Evolutionary conservation across 1,140 invertebrate genomes (phyloP).

Genomic region (Thalassaphorura encarpata): DNA sequence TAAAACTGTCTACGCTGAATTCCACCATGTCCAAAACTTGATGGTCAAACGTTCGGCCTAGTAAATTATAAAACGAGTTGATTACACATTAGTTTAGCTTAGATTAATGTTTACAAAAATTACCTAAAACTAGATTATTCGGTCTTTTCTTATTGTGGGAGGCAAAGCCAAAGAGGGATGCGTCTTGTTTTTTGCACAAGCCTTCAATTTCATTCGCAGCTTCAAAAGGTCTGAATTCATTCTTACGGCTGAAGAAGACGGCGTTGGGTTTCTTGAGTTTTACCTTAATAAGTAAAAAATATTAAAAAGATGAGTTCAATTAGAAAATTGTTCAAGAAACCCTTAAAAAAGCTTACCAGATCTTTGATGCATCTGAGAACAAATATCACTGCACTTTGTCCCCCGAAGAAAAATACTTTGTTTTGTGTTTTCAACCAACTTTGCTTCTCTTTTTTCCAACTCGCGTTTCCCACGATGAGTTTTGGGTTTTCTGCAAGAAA

Average conservation of each 20-base stretch:
- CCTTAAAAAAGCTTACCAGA: conserved; percentile 49
- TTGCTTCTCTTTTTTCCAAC: conserved; percentile 68
- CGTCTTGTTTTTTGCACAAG: conserved; percentile 74
- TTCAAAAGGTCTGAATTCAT: conserved; percentile 79
- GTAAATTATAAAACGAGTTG: conserved; percentile 13
- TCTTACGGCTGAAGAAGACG: conserved; percentile 63
- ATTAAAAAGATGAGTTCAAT: not conserved
- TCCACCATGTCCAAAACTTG: conserved; percentile 93
- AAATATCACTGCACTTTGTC: conserved; percentile 64
- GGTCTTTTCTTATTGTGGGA: conserved; percentile 92
- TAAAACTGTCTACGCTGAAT: conserved; percentile 76
- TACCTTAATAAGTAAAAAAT: conserved; percentile 45
- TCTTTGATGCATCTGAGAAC: conserved; percentile 72
- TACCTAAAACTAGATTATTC: conserved; percentile 79
- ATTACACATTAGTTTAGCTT: not conserved
- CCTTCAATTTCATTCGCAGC: conserved; percentile 69
- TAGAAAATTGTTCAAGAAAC: conserved; percentile 16
- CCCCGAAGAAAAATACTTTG: conserved; percentile 75
- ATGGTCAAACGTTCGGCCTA: conserved; percentile 74
- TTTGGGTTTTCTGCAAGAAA: conserved; percentile 65
- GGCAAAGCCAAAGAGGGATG: conserved; percentile 78
- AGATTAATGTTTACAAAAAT: conserved; percentile 8
- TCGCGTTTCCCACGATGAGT: conserved; percentile 78
- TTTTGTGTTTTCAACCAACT: conserved; percentile 81
- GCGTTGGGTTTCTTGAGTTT: conserved; percentile 76